These are phyloP conservation scores for Macrophya alboannulata DNA, from an alignment of 2,888 invertebrate genomes.

Conservation along the genomic window DNA sequence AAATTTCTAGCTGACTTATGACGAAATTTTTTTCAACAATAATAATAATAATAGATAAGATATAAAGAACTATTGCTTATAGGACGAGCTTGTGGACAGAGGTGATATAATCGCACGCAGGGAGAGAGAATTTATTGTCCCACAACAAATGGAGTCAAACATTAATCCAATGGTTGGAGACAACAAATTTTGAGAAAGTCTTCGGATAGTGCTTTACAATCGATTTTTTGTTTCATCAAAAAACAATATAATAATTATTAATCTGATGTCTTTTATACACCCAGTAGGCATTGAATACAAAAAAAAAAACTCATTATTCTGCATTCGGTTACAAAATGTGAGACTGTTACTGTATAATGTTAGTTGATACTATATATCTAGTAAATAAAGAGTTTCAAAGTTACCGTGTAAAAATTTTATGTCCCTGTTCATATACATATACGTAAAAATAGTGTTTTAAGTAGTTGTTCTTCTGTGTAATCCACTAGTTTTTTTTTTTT, in stretches of 20 bases:
- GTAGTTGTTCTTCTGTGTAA: not conserved
- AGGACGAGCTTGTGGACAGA: constrained; percentile 55
- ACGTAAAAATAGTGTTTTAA: not conserved
- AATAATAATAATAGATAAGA: not conserved
- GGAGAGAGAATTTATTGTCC: constrained; percentile 37
- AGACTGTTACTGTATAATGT: not conserved
- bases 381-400: not conserved
- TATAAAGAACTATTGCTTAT: constrained; percentile 5
- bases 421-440: not conserved
- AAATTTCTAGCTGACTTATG: not conserved
- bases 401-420: not conserved
- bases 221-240: not conserved
- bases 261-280: not conserved
- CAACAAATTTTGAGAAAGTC: not conserved
- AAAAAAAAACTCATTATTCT: not conserved
- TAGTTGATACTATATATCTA: no score
- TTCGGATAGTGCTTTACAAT: not conserved
- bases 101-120: constrained; percentile 49
- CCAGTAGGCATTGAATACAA: not conserved
- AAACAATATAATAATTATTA: not conserved
- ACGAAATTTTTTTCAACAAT: constrained; percentile 14
- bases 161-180: not conserved
- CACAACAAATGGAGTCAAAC: not conserved
- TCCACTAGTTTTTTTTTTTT: not conserved
- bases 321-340: not conserved